Base-by-base conservation (phyloP, 2,113 vertebrate genomes). In the Butorides virescens region DNA sequence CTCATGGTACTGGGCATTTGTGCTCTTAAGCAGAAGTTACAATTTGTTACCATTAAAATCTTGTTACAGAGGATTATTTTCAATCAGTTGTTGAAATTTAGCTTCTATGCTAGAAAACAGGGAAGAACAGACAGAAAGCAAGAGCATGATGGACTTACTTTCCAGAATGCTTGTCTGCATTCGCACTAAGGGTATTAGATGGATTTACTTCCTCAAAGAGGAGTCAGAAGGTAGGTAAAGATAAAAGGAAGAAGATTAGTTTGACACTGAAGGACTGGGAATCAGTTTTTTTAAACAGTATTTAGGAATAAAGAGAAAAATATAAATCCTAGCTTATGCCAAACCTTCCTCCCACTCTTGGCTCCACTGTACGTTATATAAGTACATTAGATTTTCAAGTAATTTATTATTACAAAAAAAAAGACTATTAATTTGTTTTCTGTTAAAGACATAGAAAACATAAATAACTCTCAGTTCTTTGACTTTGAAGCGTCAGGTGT, bases 1-100 rank as follows among this genome's bases (percentile, higher is more conserved):
- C 58, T 67, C 25, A 30, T 70, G 87, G 46, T 49, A 70, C 86
- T 70, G 55, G 93, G 66, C 63, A 86, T 83, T 96, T 34, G 3
- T 83, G 50, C 62, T 81, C 50, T 66, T 79, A 85, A 17, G 50
- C 16, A 84, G 36, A 63, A 96, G 8, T 75, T 75, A 58, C 53
- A 94, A 95, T 97, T 96, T 94, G 49, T 94, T 95, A 79, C 67
- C 29, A 97, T 95, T 97, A 97, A 96, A 92, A 97, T 92, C 74
- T 27, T 94, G 61, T 95, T 96, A 88, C 42, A 95, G 80, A 77
- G 46, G 76, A 96, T 96, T 94, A 94, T 68, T 97, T 95, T 95
- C 91, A 91, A 92, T 90, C 63, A 61, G 50, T 72, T 96, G 88
- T 49, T 95, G 83, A 95, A 97, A 95, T 90, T 86, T 94, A 88